Evolutionary conservation across 2,888 invertebrate species (phyloP).

Genomic region (Tetheella fluctuosa): DNA sequence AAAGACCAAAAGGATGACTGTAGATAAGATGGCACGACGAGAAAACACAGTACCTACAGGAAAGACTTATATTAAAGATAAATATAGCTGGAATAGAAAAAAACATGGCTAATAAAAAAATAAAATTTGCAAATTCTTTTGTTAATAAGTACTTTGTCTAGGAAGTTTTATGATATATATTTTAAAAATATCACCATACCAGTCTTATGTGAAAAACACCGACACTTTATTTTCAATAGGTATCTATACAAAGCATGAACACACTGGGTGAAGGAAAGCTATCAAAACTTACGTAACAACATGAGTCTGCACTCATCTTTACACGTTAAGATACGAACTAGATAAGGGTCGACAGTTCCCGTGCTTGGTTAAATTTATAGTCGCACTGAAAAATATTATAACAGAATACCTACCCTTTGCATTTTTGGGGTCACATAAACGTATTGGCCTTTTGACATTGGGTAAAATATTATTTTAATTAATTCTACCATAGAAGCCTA

Average conservation of each 20-base stretch:
- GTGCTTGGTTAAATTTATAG: slow-evolving; percentile 57
- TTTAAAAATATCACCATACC: no score
- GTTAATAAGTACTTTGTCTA: no score
- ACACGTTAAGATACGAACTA: slow-evolving; percentile 42
- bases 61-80: no score
- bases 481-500: slow-evolving; percentile 26
- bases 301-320: slow-evolving; percentile 32
- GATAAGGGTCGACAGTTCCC: slow-evolving; percentile 58
- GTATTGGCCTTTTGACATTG: slow-evolving; percentile 42
- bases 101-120: no score
- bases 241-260: not conserved
- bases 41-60: no score
- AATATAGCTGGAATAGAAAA: no score
- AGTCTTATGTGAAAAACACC: no score
- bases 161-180: no score
- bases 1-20: no score
- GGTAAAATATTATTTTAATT: slow-evolving; percentile 50
- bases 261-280: not conserved
- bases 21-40: no score
- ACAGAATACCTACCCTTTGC: slow-evolving; percentile 37
- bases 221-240: not conserved
- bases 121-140: no score
- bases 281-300: slow-evolving; percentile 11
- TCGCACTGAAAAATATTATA: slow-evolving; percentile 50
- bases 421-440: slow-evolving; percentile 27